phyloP scores from a whole-genome alignment of 2,888 invertebrate species.

The Drosophila meridionalis region DNA sequence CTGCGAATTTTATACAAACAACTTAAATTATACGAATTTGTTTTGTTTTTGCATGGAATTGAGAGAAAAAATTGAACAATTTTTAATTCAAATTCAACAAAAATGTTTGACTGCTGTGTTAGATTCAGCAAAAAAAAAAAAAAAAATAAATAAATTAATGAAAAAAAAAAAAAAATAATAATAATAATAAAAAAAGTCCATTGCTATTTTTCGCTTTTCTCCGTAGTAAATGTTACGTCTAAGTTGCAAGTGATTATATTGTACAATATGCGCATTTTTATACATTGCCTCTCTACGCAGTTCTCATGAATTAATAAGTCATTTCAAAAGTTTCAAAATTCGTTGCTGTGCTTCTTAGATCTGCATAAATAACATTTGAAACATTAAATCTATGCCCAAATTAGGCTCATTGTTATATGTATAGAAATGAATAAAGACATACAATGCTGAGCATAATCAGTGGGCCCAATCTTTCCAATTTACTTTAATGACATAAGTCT shows the following conservation, averaged over 20 bases:
- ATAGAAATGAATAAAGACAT: neutral
- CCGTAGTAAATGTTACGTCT: neutral
- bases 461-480: neutral
- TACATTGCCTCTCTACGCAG: neutral
- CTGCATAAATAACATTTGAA: neutral
- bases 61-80: neutral
- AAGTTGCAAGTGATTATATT: neutral
- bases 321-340: too few relatives aligned
- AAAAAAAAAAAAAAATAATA: neutral
- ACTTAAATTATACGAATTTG: neutral
- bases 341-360: neutral
- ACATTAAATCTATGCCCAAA: neutral
- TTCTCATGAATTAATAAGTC: neutral
- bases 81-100: neutral
- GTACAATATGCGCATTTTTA: neutral
- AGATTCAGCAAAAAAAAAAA: neutral
- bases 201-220: neutral
- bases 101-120: slow-evolving; percentile 2
- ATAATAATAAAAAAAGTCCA: neutral
- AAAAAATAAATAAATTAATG: neutral
- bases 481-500: neutral
- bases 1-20: neutral
- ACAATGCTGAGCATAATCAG: neutral
- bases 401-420: neutral
- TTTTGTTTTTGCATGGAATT: neutral